Evolutionary conservation across 2,797 vertebrate genomes (phyloP), one percentile per base, ranked within the genome.

Genomic region (Coendou prehensilis): DNA sequence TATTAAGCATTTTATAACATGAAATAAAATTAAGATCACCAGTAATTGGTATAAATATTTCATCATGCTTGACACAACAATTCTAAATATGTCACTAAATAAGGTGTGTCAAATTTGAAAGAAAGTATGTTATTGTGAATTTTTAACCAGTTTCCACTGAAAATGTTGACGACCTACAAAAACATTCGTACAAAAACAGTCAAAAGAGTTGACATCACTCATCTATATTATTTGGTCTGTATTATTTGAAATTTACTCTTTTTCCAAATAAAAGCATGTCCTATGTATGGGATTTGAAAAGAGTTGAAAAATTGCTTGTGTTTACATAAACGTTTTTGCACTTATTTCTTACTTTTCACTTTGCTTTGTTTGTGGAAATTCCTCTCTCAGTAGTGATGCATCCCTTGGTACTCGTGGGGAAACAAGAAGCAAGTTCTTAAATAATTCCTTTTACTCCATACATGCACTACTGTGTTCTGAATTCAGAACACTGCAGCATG

Each of bases 71-170:
- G 37, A 56, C 22, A 88, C 81, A 89, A 71, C 45, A 7, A 5
- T 95, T 87, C 6, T 28, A 54, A 57, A n/a, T 41, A 78, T 41
- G 26, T 81, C 78, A 57, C 10, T 89, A 56, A 71, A 79, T 41
- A 79, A 79, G 18, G 4, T 81, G 7, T 28, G 63, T 15, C 73
- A 91, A 64, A 92, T 88, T 91, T 85, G 14, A 92, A 83, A 59
- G 71, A 89, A 81, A 61, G 52, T 73, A 64, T 33, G 14, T 90
- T 92, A 23, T 6, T 71, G 13, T 89, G 56, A 67, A 15, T 91
- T 91, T 73, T 88, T 91, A 95, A 88, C 20, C 23, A 57, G 63
- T 50, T 92, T 79, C 22, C 45, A n/a, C 1, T 93, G 67, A 95
- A 90, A 96, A 93, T 69, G 5, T 26, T 92, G n/a, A 37, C 50